Conservation (phyloP, 2,113 vertebrate genomes). For the Proteles cristata region DNA sequence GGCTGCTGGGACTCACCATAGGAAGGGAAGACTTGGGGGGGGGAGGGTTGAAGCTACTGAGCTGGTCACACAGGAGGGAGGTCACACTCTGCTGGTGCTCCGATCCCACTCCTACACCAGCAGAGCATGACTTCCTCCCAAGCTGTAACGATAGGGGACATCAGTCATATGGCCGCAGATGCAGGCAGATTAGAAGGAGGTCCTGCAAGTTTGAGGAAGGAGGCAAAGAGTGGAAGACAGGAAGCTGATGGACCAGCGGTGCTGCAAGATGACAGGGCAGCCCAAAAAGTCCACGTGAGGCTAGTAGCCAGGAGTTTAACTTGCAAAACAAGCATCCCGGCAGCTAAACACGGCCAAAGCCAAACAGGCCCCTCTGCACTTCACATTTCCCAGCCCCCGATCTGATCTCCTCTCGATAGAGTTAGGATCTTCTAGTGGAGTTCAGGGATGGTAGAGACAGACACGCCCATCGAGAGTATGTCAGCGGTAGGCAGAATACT, state of each 20-base stretch:
- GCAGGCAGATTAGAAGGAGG: neutral
- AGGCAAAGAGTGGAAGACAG: neutral
- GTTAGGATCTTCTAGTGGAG: neutral
- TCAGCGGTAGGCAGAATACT: neutral
- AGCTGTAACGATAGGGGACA: neutral
- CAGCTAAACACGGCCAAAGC: neutral
- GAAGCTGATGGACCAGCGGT: neutral
- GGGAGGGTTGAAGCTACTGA: neutral
- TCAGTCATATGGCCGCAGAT: neutral
- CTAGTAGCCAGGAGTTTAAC: neutral
- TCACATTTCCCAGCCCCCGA: neutral
- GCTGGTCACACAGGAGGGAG: no score
- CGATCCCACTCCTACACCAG: neutral
- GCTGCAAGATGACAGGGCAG: neutral
- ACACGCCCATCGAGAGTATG: neutral
- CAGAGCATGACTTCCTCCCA: neutral
- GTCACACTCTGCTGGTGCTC: no score
- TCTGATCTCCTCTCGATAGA: neutral
- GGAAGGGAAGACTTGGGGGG: neutral
- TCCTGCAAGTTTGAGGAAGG: neutral
- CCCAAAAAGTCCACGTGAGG: neutral
- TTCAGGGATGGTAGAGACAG: neutral
- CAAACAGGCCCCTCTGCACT: neutral
- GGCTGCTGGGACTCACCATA: neutral
- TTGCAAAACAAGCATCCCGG: neutral